Evolutionary conservation across 2,797 vertebrate genomes (phyloP).

Genomic region (Streptopelia turtur): DNA sequence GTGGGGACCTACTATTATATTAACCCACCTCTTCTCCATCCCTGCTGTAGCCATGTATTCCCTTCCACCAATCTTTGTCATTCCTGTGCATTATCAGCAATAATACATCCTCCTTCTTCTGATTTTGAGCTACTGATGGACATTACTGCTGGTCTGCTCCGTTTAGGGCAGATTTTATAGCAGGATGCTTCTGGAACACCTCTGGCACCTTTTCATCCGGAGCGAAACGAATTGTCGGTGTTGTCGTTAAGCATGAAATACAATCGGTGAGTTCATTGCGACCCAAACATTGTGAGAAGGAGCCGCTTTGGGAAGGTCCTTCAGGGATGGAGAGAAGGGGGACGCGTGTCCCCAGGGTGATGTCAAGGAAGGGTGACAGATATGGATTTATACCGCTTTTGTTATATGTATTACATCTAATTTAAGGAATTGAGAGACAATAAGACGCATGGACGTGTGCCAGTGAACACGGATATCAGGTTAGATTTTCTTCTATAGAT

Average conservation of each 20-base stretch:
- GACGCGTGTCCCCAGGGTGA: neutral
- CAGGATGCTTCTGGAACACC: neutral
- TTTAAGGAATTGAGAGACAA: neutral
- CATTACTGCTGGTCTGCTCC: neutral
- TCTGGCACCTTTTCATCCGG: neutral
- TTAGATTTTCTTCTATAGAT: neutral
- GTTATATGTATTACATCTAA: neutral
- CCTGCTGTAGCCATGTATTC: rapidly evolving
- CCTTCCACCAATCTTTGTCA: neutral
- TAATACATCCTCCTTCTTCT: rapidly evolving
- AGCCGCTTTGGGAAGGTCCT: neutral
- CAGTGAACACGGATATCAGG: rapidly evolving
- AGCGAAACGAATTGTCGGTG: rapidly evolving
- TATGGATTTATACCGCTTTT: neutral
- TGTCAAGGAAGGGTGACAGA: neutral
- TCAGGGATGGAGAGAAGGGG: neutral
- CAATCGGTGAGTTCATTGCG: neutral
- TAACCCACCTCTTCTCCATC: neutral
- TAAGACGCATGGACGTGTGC: rapidly evolving
- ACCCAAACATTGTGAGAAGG: neutral
- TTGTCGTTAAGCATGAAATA: neutral
- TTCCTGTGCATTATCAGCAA: neutral
- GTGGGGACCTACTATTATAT: too few relatives aligned
- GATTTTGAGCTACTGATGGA: neutral
- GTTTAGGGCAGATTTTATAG: neutral